Conservation (phyloP, 2,888 invertebrate species). For the Epinotia ramella region DNA sequence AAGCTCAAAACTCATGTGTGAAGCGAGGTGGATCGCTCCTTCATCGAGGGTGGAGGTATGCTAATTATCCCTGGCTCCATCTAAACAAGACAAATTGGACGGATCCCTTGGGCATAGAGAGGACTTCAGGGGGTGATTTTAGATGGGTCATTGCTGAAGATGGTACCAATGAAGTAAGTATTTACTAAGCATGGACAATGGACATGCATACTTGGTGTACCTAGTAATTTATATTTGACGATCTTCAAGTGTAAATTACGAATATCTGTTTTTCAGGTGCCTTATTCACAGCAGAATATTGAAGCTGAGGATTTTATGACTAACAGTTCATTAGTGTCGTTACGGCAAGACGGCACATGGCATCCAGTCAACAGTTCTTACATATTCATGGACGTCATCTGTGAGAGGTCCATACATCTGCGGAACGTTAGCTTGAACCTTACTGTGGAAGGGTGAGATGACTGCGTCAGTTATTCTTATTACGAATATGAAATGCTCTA, state of each 20-base stretch:
- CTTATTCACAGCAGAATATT: slow-evolving; percentile 65
- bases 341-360: slow-evolving; percentile 64
- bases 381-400: slow-evolving; percentile 73
- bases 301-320: slow-evolving; percentile 46
- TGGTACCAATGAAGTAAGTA: slow-evolving; percentile 57
- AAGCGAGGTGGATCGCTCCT: slow-evolving; percentile 66
- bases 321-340: slow-evolving; percentile 61
- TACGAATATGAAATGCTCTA: too few species aligned
- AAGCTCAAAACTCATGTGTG: slow-evolving; percentile 66
- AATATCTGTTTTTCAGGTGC: slow-evolving; percentile 61
- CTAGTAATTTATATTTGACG: neutral
- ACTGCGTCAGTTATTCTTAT: neutral
- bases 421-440: slow-evolving; percentile 61
- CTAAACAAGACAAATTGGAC: slow-evolving; percentile 46
- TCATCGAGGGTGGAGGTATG: slow-evolving; percentile 75
- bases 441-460: slow-evolving; percentile 63
- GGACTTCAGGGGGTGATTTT: slow-evolving; percentile 56
- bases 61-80: slow-evolving; percentile 64
- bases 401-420: slow-evolving; percentile 67
- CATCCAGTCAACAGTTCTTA: slow-evolving; percentile 67
- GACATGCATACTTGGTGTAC: neutral
- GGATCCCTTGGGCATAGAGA: slow-evolving; percentile 66
- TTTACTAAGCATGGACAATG: neutral
- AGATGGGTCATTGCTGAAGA: slow-evolving; percentile 59
- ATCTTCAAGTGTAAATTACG: neutral